Evolutionary conservation across 2,113 vertebrate species (phyloP).

Genomic region (Chlorodrepanis virens): DNA sequence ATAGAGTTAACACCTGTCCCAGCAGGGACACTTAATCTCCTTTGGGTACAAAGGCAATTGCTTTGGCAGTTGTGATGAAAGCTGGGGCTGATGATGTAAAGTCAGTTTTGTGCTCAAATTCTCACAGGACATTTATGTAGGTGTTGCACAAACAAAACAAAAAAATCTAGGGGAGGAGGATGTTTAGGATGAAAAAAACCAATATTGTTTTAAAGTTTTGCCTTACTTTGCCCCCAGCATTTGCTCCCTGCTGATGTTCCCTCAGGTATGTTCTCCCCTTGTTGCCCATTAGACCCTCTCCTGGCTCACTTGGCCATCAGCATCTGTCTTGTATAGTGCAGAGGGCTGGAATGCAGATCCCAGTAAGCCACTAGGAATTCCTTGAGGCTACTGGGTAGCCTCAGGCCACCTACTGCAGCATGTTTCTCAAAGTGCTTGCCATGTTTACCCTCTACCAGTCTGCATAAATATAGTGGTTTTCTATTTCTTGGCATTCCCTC

Average conservation of each 20-base stretch:
- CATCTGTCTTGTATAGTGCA: neutral
- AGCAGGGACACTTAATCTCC: neutral
- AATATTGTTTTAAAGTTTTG: neutral
- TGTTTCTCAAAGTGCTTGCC: neutral
- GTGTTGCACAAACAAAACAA: neutral
- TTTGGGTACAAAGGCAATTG: neutral
- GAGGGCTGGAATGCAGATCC: neutral
- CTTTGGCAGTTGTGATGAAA: neutral
- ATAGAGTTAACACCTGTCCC: neutral
- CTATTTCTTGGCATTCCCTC: neutral
- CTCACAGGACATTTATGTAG: neutral
- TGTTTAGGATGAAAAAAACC: neutral
- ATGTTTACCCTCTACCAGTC: neutral
- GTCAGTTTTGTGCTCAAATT: accelerated
- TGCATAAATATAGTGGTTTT: neutral
- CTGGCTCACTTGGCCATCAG: neutral
- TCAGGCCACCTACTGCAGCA: neutral
- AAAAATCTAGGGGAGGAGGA: neutral
- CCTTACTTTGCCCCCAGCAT: neutral
- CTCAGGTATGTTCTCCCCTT: neutral
- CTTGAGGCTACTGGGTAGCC: neutral
- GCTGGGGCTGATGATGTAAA: neutral
- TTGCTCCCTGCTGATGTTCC: neutral
- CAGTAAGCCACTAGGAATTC: neutral
- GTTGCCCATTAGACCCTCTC: accelerated